phyloP scores from a whole-genome alignment of 2,113 vertebrate species.

The Oenanthe oenanthe region DNA sequence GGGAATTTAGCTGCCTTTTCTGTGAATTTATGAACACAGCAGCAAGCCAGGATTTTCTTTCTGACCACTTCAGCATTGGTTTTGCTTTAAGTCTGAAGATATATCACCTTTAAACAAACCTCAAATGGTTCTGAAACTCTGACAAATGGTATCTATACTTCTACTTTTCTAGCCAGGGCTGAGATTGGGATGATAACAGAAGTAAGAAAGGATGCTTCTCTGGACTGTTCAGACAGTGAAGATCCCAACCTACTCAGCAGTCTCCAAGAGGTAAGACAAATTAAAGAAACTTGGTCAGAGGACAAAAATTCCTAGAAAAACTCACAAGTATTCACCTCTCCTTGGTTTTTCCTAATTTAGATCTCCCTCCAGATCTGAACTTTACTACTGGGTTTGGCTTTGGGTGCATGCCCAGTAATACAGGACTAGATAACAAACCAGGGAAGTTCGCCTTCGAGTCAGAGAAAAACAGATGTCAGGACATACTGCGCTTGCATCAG shows the following conservation, averaged over 20 bases:
- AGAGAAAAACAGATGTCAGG: neutral
- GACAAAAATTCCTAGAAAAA: neutral
- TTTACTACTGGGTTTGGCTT: conserved; percentile 9
- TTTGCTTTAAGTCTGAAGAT: neutral
- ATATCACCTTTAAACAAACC: neutral
- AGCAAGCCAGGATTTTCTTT: neutral
- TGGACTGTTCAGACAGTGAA: neutral
- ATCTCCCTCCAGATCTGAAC: neutral
- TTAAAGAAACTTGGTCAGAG: neutral
- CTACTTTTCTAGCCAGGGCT: neutral
- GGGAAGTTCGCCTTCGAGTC: neutral
- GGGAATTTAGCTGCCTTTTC: neutral
- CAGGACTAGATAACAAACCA: conserved; percentile 31
- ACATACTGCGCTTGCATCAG: conserved; percentile 92
- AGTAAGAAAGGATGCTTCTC: neutral
- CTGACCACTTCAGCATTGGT: neutral
- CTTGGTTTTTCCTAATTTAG: neutral
- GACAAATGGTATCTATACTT: neutral
- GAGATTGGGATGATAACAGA: neutral
- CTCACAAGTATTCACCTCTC: neutral
- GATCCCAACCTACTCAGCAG: neutral
- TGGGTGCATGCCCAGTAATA: conserved; percentile 44
- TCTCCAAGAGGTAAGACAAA: neutral
- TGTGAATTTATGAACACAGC: neutral
- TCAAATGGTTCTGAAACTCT: neutral